Base-by-base conservation (phyloP, 2,888 invertebrate species). In the Microctonus brassicae region DNA sequence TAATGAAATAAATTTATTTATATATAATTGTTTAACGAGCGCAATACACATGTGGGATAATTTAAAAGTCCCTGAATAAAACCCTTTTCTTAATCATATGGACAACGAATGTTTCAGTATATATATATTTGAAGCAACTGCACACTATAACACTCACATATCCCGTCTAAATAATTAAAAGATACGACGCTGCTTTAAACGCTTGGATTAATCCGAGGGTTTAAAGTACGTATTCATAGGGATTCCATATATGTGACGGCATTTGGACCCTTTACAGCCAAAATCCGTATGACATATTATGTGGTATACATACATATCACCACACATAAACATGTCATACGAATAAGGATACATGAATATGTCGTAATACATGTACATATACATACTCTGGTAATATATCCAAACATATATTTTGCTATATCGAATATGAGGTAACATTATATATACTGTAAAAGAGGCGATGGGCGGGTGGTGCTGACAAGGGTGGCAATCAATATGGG, bases 401-500 rank as follows among this genome's bases (percentile, higher is more conserved):
- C 7, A 33, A 5, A 33, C 7, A 33, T 33, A 33, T 33, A 33
- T 33, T 5, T 39, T 1, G 3, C 13, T 39, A 13, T 13, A 39
- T n/a, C 26, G 57, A 81, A 81, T 82, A 81, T 81, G 82, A 82
- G 81, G 79, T 81, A 78, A 78, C 81, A n/a, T n/a, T 79, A 79
- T 80, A 80, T 80, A 5, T 3, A 7, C 3, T 78, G 80, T 75
- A 74, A 69, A 66, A 68, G 68, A 75, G 68, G 70, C 72, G 57
- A 39, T 39, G 42, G 26, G 73, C 61, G 62, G 61, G 42, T 71
- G 82, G 77, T 81, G 84, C 82, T 83, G 83, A 86, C 84, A 86
- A 84, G 85, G 85, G 83, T 83, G 85, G 86, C 87, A 87, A 87
- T 87, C 87, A 87, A 87, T 87, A 87, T 87, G 86, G 86, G 86